Conservation (phyloP, 35 echinoderm and acorn worm species). For the Antedon bifida region DNA sequence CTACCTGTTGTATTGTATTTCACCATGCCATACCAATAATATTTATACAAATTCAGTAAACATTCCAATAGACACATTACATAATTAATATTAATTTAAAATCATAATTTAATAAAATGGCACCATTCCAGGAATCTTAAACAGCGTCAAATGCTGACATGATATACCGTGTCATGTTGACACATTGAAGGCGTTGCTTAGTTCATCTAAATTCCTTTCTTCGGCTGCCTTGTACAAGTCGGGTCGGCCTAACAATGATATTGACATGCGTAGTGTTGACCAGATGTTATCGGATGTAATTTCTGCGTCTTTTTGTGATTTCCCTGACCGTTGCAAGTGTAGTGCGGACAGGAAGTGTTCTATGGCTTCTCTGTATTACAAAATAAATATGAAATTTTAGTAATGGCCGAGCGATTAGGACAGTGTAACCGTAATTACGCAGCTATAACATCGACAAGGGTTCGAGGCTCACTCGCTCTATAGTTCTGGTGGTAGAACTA, state of each 20-base stretch:
- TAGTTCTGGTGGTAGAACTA: no score
- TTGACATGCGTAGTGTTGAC: slow-evolving; percentile 83
- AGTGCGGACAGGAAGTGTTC: slow-evolving; percentile 85
- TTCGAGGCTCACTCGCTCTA: no score
- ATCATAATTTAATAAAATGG: background rate
- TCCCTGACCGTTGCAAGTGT: slow-evolving; percentile 58
- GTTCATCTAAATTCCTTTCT: slow-evolving; percentile 34
- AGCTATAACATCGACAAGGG: no score
- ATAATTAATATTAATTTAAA: background rate
- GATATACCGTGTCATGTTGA: slow-evolving; percentile 33
- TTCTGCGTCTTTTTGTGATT: slow-evolving; percentile 49
- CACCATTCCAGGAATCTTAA: background rate
- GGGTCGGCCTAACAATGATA: slow-evolving; percentile 51
- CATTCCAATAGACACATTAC: no score
- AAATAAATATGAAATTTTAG: background rate
- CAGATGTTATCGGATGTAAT: slow-evolving; percentile 91
- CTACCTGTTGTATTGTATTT: no score
- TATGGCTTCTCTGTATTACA: slow-evolving; percentile 49
- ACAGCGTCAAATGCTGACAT: background rate
- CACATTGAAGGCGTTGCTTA: slow-evolving; percentile 51
- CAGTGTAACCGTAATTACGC: no score
- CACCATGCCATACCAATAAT: no score
- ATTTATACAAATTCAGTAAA: no score
- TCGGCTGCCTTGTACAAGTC: slow-evolving; percentile 73
- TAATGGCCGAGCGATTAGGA: no score